Evolutionary conservation across 2,113 vertebrate species (phyloP).

Genomic region (Coregonus clupeaformis): DNA sequence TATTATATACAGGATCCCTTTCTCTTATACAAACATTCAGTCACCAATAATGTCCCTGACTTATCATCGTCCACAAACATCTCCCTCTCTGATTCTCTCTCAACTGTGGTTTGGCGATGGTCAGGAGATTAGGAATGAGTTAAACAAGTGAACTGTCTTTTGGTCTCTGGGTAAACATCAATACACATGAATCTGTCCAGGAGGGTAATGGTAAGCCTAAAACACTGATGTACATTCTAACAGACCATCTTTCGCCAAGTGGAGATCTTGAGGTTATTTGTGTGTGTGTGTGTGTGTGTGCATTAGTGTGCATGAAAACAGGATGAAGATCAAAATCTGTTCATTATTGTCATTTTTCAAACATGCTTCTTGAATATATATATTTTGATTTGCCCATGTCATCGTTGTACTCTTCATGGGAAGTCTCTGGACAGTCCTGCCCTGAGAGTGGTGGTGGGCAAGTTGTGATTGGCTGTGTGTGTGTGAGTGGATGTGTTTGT

Average conservation of each 20-base stretch:
- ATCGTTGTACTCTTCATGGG: conserved; percentile 19
- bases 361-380: conserved; percentile 7
- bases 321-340: conserved; percentile 27
- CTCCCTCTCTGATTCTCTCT: conserved; percentile 11
- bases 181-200: conserved; percentile 32
- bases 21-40: conserved; percentile 28
- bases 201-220: conserved; percentile 40
- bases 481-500: conserved; percentile 14
- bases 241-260: conserved; percentile 27
- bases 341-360: conserved; percentile 2
- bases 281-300: not conserved
- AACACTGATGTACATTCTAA: conserved; percentile 24
- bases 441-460: conserved; percentile 24
- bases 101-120: conserved; percentile 27
- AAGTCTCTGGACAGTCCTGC: conserved; percentile 33
- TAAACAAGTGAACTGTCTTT: conserved; percentile 38
- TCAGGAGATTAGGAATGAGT: conserved; percentile 39
- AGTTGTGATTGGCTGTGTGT: no score
- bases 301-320: conserved; percentile 26
- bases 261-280: not conserved
- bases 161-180: conserved; percentile 41
- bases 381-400: not conserved
- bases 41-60: conserved; percentile 60
- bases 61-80: conserved; percentile 28
- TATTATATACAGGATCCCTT: conserved; percentile 68